These are phyloP conservation scores for Tokudaia muenninki DNA, from an alignment of 2,797 vertebrate species.

Conservation along the genomic window DNA sequence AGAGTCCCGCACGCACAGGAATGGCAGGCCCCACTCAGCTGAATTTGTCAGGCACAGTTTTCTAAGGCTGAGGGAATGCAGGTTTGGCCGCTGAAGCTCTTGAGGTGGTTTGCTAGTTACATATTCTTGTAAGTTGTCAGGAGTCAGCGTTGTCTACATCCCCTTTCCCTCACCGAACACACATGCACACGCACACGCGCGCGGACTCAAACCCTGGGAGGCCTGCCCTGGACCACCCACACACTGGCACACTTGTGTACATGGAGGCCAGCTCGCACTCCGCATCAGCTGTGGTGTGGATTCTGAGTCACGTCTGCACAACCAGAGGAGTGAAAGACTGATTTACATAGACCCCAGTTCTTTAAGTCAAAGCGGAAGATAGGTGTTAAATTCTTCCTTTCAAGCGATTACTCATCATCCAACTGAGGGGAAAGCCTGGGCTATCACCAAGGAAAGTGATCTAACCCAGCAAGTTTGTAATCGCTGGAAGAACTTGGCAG, in stretches of 20 bases:
- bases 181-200: neutral
- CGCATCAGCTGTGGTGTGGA: neutral
- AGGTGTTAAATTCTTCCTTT: constrained; percentile 42
- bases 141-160: neutral
- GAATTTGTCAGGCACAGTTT: neutral
- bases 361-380: constrained; percentile 52
- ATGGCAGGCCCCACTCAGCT: neutral
- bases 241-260: neutral
- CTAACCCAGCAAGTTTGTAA: neutral
- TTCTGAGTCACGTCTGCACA: constrained; percentile 61
- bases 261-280: neutral
- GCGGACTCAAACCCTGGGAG: neutral
- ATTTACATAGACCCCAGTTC: constrained; percentile 28
- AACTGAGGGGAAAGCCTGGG: neutral
- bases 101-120: constrained; percentile 58
- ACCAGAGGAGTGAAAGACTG: constrained; percentile 47
- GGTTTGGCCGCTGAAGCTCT: neutral
- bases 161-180: neutral
- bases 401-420: constrained; percentile 54
- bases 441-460: neutral
- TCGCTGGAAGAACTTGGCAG: neutral
- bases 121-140: constrained; percentile 60
- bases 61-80: constrained; percentile 1
- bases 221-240: constrained; percentile 75
- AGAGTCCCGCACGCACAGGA: neutral